Conservation (phyloP, 2,888 invertebrate genomes). For the Aelia acuminata region DNA sequence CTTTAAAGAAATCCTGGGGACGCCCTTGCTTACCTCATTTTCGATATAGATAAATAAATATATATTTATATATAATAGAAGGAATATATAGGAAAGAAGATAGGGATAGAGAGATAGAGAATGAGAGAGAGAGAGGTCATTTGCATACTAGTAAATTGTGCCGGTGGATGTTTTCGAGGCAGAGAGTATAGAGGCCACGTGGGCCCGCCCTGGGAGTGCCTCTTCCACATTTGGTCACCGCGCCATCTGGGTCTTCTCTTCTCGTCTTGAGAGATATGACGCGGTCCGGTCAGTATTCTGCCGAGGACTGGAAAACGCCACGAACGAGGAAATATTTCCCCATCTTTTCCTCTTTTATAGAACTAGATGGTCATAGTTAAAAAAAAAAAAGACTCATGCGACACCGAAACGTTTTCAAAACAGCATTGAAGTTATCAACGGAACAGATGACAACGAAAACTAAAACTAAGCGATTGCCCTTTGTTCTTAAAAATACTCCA, state of each 20-base stretch:
- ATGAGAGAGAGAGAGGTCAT: conserved; percentile 23
- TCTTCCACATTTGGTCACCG: background rate
- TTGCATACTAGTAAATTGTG: conserved; percentile 57
- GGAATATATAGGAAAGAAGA: conserved; percentile 33
- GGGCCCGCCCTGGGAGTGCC: conserved; percentile 53
- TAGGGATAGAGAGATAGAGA: too few species aligned
- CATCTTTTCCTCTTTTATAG: too few species aligned
- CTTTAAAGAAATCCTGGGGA: too few species aligned
- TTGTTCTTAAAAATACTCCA: too few species aligned
- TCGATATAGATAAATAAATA: conserved; percentile 32
- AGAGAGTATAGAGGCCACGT: conserved; percentile 43
- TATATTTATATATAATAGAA: conserved; percentile 31
- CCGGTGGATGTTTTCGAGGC: conserved; percentile 49
- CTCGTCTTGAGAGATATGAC: background rate
- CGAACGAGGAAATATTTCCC: background rate
- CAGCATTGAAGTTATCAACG: too few species aligned
- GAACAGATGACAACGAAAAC: too few species aligned
- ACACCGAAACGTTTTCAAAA: too few species aligned
- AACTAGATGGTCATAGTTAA: too few species aligned
- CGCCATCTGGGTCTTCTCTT: conserved; percentile 46
- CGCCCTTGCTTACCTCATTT: too few species aligned
- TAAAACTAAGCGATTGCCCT: too few species aligned
- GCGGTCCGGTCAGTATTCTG: background rate
- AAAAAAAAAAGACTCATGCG: too few species aligned
- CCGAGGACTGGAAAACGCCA: background rate